Conservation (phyloP, 2,113 vertebrate genomes). For the Equus quagga region DNA sequence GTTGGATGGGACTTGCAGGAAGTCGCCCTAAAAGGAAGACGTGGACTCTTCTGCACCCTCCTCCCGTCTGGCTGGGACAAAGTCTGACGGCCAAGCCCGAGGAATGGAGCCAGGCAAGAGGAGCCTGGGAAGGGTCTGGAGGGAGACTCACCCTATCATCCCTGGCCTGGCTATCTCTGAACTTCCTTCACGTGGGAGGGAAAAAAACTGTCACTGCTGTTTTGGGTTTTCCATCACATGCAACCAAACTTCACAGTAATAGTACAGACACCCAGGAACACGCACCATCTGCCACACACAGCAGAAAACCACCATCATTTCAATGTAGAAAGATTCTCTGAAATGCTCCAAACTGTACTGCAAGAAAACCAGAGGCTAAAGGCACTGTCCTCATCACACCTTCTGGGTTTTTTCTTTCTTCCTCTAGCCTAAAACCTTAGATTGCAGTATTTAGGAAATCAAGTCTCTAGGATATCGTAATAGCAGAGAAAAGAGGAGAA, state of each 20-base stretch:
- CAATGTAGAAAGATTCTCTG: not conserved
- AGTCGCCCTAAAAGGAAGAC: not conserved
- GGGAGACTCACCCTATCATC: rapidly evolving
- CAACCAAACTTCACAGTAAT: rapidly evolving
- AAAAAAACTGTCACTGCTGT: not conserved
- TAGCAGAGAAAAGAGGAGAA: not conserved
- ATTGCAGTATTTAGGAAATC: not conserved
- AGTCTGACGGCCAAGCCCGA: too few relatives aligned
- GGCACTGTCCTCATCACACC: not conserved
- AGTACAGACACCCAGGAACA: not conserved
- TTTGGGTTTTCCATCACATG: not conserved
- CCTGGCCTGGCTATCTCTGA: not conserved
- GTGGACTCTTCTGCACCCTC: too few relatives aligned
- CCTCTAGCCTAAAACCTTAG: not conserved
- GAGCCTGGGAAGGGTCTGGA: not conserved
- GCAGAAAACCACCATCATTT: not conserved
- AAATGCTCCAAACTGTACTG: not conserved
- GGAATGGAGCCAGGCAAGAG: rapidly evolving
- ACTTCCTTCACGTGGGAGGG: not conserved
- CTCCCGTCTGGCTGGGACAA: not conserved
- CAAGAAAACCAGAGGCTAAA: not conserved
- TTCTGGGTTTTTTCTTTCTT: not conserved
- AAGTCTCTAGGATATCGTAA: not conserved
- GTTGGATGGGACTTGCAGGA: rapidly evolving
- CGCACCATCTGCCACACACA: too few relatives aligned